Conservation (phyloP, 2,797 vertebrate genomes). For the Anguilla pacifica region DNA sequence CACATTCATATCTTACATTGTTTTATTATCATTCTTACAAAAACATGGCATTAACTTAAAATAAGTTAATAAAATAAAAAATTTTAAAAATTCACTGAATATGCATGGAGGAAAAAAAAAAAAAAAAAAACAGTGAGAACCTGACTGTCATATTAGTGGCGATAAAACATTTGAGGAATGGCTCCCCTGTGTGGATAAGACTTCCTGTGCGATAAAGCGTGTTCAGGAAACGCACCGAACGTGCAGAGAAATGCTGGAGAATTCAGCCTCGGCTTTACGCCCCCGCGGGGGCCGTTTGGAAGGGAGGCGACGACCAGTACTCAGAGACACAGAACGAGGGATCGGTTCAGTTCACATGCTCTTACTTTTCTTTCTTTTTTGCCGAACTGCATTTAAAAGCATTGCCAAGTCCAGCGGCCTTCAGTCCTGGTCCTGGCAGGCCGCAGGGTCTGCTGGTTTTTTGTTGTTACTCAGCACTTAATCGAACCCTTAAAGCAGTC, state of each 20-base stretch:
- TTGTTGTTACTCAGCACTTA: too few species aligned
- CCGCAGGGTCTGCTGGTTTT: too few species aligned
- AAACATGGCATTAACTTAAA: slow-evolving; percentile 49
- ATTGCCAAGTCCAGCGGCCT: too few species aligned
- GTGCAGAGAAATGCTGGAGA: not conserved
- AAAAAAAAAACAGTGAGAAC: not conserved
- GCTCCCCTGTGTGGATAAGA: not conserved
- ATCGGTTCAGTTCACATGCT: not conserved
- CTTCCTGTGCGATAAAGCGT: not conserved
- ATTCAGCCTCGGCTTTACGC: not conserved
- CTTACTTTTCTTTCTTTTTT: not conserved
- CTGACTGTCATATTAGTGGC: not conserved
- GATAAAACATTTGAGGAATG: not conserved
- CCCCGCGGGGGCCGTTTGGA: too few species aligned
- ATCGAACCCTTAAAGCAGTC: too few species aligned
- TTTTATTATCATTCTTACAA: slow-evolving; percentile 54
- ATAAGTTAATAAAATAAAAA: slow-evolving; percentile 47
- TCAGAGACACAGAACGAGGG: not conserved
- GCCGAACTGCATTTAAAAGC: slow-evolving; percentile 19
- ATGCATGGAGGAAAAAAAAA: slow-evolving; percentile 15
- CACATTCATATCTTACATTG: slow-evolving; percentile 33
- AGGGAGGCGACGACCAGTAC: not conserved
- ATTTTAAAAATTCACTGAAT: slow-evolving; percentile 42
- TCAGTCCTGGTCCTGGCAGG: too few species aligned
- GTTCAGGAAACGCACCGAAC: not conserved